These are phyloP conservation scores for Drosophila sucinea DNA, from an alignment of 1,140 invertebrate species.

Conservation along the genomic window DNA sequence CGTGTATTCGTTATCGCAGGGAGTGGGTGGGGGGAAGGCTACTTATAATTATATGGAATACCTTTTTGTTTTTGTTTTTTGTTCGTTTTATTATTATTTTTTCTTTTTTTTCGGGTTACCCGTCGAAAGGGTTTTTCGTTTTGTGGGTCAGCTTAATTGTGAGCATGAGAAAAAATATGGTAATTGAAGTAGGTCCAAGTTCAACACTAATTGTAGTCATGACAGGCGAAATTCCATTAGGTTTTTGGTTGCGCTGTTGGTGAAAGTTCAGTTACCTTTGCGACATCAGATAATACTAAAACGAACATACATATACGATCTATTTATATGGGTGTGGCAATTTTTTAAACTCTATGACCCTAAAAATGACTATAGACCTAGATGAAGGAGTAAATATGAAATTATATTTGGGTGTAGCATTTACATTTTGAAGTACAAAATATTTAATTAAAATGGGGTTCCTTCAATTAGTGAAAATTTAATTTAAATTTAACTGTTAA, in stretches of 20 bases:
- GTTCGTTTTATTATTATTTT: constrained; percentile 29
- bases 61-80: constrained; percentile 33
- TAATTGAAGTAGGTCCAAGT: constrained; percentile 52
- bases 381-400: too few species aligned
- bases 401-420: too few species aligned
- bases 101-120: constrained; percentile 29
- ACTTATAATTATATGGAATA: constrained; percentile 47
- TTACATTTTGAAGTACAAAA: too few species aligned
- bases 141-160: constrained; percentile 44
- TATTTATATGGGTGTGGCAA: background rate
- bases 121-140: constrained; percentile 37
- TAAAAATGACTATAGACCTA: too few species aligned
- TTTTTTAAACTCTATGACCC: background rate
- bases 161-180: constrained; percentile 49
- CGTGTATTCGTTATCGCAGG: background rate
- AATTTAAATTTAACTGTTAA: too few species aligned
- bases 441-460: too few species aligned
- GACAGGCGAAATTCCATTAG: constrained; percentile 41
- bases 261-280: constrained; percentile 53
- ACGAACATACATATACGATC: background rate
- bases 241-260: constrained; percentile 22
- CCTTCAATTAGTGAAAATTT: too few species aligned
- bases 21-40: background rate
- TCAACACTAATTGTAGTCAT: constrained; percentile 46
- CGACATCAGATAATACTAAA: constrained; percentile 18